Evolutionary conservation across 1,140 invertebrate genomes (phyloP).

Genomic region (Lepidotrigona ventralis): DNA sequence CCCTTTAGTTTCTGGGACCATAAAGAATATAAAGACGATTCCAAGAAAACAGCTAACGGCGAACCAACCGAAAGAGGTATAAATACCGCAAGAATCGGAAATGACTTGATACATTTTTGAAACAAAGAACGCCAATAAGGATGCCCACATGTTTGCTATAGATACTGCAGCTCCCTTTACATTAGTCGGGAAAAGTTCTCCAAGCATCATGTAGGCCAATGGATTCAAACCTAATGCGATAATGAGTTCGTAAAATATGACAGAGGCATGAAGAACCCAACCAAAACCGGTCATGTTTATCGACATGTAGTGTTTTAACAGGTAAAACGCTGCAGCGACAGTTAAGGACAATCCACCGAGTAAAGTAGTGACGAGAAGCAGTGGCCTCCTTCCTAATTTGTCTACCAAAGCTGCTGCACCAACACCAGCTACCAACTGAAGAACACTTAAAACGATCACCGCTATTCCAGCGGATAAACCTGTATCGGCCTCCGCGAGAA

Average conservation of each 20-base stretch:
- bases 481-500: conserved; percentile 80
- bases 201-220: conserved; percentile 82
- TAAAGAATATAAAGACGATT: conserved; percentile 81
- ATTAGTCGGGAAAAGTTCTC: conserved; percentile 83
- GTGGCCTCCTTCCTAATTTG: conserved; percentile 80
- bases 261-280: conserved; percentile 80
- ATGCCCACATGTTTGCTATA: conserved; percentile 76
- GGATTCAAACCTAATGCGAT: conserved; percentile 83
- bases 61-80: conserved; percentile 82
- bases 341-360: conserved; percentile 79
- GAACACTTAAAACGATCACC: conserved; percentile 83
- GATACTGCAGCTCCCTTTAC: conserved; percentile 82
- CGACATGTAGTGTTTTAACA: conserved; percentile 77
- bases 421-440: conserved; percentile 85
- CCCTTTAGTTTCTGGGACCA: conserved; percentile 88
- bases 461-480: conserved; percentile 78
- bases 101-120: conserved; percentile 82
- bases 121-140: conserved; percentile 78
- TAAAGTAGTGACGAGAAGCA: conserved; percentile 80
- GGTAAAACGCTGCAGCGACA: conserved; percentile 77
- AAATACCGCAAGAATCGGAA: conserved; percentile 80
- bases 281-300: conserved; percentile 73
- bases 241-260: conserved; percentile 82
- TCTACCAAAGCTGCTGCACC: conserved; percentile 80
- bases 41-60: conserved; percentile 80